Conservation (phyloP, 2,797 vertebrate species). For the Glossophaga mutica region DNA sequence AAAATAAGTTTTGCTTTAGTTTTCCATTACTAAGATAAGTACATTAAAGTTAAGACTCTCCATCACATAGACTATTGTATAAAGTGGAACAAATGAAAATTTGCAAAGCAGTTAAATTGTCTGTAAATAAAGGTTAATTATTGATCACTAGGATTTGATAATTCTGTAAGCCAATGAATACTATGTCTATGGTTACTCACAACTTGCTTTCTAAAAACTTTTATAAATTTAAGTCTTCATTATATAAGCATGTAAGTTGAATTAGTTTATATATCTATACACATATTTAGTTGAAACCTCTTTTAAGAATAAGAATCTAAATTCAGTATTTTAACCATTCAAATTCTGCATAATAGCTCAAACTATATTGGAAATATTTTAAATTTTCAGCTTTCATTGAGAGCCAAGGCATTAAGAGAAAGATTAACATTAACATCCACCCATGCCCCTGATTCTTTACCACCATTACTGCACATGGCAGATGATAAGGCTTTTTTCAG, state of each 20-base stretch:
- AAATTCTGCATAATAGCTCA: background rate
- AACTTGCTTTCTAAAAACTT: slow-evolving; percentile 9
- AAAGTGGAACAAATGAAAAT: slow-evolving; percentile 28
- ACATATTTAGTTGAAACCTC: background rate
- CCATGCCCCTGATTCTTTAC: background rate
- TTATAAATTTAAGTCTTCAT: slow-evolving; percentile 9
- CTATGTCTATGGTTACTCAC: background rate
- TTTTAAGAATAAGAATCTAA: slow-evolving; percentile 23
- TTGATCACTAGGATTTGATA: background rate
- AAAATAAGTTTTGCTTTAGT: background rate
- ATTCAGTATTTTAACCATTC: slow-evolving; percentile 23
- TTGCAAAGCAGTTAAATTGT: slow-evolving; percentile 9
- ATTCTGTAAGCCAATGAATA: background rate
- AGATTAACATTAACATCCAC: background rate
- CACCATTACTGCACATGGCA: background rate
- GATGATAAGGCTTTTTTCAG: background rate
- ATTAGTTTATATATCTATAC: slow-evolving; percentile 1
- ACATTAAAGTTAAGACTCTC: slow-evolving; percentile 37
- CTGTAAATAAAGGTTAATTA: slow-evolving; percentile 30
- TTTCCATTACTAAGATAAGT: slow-evolving; percentile 11
- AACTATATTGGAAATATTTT: background rate
- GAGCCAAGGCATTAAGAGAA: background rate
- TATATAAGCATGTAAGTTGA: background rate
- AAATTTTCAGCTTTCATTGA: background rate
- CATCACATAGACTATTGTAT: slow-evolving; percentile 4